Percentiles rank a stretch among this genome's conserved stretches.
Evolutionary conservation across 2,888 invertebrate species (phyloP).

Genomic region (Pogonocherus hispidulus): DNA sequence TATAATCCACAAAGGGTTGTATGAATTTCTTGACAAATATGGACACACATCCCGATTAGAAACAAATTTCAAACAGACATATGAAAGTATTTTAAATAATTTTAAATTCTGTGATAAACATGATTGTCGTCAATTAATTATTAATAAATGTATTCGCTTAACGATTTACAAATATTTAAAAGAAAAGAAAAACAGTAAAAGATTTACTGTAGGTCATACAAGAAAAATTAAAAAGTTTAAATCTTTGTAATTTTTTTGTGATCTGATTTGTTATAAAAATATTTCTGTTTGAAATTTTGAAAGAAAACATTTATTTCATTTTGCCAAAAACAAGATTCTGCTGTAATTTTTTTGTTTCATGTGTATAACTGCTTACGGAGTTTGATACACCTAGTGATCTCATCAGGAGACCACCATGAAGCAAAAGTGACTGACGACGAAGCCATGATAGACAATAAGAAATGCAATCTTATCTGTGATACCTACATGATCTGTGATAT

Average conservation of each 20-base stretch:
- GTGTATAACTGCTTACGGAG: too few species aligned
- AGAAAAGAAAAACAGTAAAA: neutral
- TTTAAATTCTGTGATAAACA: neutral
- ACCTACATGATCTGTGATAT: too few species aligned
- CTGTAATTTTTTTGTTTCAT: too few species aligned
- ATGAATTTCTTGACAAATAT: constrained; percentile 9
- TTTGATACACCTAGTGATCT: too few species aligned
- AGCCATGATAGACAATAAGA: too few species aligned
- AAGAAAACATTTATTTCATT: too few species aligned
- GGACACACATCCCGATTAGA: neutral
- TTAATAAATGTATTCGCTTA: neutral
- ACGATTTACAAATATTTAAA: neutral
- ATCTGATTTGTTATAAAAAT: too few species aligned
- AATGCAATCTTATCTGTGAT: too few species aligned
- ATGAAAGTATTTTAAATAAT: neutral
- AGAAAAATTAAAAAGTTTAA: constrained; percentile 1
- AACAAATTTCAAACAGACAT: neutral
- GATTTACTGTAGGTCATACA: neutral
- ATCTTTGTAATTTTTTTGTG: neutral
- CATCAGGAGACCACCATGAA: too few species aligned
- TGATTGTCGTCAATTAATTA: neutral
- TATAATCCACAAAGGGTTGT: neutral
- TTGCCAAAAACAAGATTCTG: too few species aligned
- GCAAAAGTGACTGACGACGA: too few species aligned
- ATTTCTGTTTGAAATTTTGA: too few species aligned